A percentile compares a stretch with the other conserved stretches of the same genome.
Conservation (phyloP, 2,113 vertebrate genomes). For the Leucosticte australis region DNA sequence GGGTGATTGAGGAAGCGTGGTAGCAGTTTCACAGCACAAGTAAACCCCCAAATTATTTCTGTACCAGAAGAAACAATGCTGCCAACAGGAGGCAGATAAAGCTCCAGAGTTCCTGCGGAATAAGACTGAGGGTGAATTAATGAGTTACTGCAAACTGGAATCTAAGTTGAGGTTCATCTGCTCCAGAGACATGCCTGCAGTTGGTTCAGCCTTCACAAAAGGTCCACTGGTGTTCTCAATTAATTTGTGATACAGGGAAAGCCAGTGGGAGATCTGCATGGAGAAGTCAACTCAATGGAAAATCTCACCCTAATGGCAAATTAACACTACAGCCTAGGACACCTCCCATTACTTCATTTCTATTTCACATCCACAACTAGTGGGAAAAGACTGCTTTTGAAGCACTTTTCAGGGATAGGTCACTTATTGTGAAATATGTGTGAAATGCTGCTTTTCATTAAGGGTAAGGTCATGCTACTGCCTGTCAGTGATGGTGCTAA, state of each 20-base stretch:
- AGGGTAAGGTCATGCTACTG: neutral
- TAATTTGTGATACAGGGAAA: neutral
- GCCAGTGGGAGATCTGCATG: neutral
- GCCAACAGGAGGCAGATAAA: neutral
- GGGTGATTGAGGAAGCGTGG: neutral
- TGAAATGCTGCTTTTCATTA: neutral
- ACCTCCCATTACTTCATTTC: neutral
- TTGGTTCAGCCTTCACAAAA: neutral
- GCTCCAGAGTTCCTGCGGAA: neutral
- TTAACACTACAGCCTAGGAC: neutral
- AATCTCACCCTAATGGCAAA: neutral
- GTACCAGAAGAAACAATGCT: neutral
- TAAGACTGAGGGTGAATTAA: neutral
- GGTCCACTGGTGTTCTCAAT: neutral
- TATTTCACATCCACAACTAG: neutral
- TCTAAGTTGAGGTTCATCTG: neutral
- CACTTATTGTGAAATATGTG: neutral
- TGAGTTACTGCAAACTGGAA: neutral
- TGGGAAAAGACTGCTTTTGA: neutral
- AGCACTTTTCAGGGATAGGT: neutral
- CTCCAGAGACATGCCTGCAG: accelerated
- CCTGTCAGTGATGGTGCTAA: neutral
- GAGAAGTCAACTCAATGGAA: neutral
- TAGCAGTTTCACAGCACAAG: neutral
- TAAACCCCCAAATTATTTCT: neutral